phyloP scores from a whole-genome alignment of 2,888 invertebrate species.

The Pyrrhosoma nymphula region DNA sequence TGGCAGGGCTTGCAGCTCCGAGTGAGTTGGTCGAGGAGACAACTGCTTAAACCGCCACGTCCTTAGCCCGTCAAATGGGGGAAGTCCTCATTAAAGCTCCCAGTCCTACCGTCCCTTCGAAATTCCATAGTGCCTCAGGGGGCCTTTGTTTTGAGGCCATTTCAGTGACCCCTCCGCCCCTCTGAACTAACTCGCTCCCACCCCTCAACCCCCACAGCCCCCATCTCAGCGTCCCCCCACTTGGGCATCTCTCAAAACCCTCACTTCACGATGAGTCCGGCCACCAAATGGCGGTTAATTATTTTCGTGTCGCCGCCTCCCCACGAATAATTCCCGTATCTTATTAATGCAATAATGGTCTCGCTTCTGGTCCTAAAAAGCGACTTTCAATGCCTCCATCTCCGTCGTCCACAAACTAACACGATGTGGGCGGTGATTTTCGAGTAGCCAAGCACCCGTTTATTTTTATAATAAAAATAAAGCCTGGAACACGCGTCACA shows the following conservation, averaged over 20 bases:
- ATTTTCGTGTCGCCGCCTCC: not conserved
- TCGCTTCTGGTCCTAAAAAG: not conserved
- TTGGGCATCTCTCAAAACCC: constrained; percentile 9
- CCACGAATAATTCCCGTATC: not conserved
- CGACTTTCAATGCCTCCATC: not conserved
- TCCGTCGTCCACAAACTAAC: not conserved
- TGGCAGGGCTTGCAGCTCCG: not conserved
- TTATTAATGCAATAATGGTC: not conserved
- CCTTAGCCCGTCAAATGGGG: not conserved
- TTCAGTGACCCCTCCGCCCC: not conserved
- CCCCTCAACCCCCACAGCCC: not conserved
- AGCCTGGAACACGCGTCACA: too few relatives aligned
- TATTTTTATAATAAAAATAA: not conserved
- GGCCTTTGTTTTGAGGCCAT: constrained; percentile 18
- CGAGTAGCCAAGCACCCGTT: not conserved
- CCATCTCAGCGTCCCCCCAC: not conserved
- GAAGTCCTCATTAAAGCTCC: constrained; percentile 3
- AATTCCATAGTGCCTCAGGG: not conserved
- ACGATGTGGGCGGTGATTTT: not conserved
- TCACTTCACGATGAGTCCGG: not conserved
- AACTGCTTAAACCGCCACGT: not conserved
- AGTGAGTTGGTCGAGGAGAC: not conserved
- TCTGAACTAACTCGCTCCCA: too few relatives aligned
- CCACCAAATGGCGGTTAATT: constrained; percentile 18
- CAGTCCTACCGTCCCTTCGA: not conserved